Percentiles rank a stretch among this genome's conserved stretches.
These are phyloP conservation scores for Sisyra nigra DNA, from an alignment of 2,888 invertebrate species.

Conservation along the genomic window DNA sequence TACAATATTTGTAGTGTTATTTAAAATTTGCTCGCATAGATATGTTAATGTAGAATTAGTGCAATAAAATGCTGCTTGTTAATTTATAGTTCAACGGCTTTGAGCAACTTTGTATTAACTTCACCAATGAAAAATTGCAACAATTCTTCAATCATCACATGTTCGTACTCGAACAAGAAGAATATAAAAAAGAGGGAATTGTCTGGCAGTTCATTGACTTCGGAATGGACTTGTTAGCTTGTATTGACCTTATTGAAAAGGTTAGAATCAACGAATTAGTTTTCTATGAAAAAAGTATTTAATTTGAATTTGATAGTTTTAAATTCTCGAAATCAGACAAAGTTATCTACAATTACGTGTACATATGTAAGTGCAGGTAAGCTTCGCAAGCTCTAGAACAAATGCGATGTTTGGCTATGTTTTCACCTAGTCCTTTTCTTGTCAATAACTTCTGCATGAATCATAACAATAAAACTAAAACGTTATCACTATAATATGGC, in stretches of 20 bases:
- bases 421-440: not conserved
- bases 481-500: not conserved
- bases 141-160: slow-evolving; percentile 98
- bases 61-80: not conserved
- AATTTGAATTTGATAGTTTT: not conserved
- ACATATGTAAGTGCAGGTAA: not conserved
- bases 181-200: slow-evolving; percentile 88
- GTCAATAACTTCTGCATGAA: too few relatives aligned
- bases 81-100: slow-evolving; percentile 76
- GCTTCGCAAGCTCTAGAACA: not conserved
- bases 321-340: not conserved
- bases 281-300: not conserved
- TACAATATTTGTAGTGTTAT: not conserved
- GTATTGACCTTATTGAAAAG: slow-evolving; percentile 93
- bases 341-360: not conserved
- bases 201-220: slow-evolving; percentile 95
- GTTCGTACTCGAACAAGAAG: slow-evolving; percentile 96
- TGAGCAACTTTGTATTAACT: slow-evolving; percentile 97
- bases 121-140: slow-evolving; percentile 94
- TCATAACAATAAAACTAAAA: too few relatives aligned
- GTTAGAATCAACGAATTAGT: slow-evolving; percentile 27
- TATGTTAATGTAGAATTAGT: not conserved
- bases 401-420: not conserved
- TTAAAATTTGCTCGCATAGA: not conserved
- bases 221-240: slow-evolving; percentile 90